Conservation (phyloP, 2,888 invertebrate genomes). For the Copidosoma aretas region DNA sequence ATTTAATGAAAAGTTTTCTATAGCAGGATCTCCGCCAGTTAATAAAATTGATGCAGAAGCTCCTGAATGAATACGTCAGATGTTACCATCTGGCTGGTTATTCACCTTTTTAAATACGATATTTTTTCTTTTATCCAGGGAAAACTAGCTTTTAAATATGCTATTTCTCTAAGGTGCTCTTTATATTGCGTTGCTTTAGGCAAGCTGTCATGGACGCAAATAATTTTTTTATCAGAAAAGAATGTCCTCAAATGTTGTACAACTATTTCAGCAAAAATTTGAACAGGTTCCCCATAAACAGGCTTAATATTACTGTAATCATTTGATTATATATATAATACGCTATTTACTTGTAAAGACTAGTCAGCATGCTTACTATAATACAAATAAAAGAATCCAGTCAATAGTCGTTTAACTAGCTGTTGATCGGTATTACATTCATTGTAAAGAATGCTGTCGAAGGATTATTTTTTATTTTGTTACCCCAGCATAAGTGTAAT, state of each 20-base stretch:
- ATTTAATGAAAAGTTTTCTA: conserved; percentile 28
- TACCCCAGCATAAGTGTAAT: too few relatives aligned
- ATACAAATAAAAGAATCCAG: not conserved
- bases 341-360: not conserved
- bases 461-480: too few relatives aligned
- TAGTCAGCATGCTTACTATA: not conserved
- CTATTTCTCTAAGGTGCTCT: conserved; percentile 17
- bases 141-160: conserved; percentile 33
- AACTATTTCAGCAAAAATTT: conserved; percentile 37
- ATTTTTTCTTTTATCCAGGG: conserved; percentile 20
- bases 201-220: conserved; percentile 40
- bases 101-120: conserved; percentile 21
- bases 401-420: not conserved
- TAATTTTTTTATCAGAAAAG: conserved; percentile 31
- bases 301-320: not conserved
- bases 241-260: conserved; percentile 40
- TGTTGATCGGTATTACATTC: conserved; percentile 1
- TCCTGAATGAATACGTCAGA: conserved; percentile 39
- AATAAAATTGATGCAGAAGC: conserved; percentile 40
- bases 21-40: conserved; percentile 32
- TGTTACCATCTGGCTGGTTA: conserved; percentile 31
- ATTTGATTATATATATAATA: not conserved
- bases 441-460: not conserved
- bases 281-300: conserved; percentile 14
- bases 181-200: not conserved